Base-by-base conservation (phyloP, 2,113 vertebrate genomes). In the Brachyistius frenatus region DNA sequence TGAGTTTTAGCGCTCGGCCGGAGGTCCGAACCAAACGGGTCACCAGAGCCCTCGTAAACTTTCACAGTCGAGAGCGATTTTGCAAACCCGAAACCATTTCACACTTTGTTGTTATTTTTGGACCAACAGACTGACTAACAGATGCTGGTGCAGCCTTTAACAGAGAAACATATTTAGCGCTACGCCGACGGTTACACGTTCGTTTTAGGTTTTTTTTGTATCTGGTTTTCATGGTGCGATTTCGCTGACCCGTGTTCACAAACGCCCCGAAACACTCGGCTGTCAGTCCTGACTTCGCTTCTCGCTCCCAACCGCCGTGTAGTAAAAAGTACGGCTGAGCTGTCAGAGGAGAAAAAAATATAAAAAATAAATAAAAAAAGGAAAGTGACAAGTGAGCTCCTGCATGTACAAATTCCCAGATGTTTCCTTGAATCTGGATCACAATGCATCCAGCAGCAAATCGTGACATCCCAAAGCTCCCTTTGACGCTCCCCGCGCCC, bases 101-200 rank as follows among this genome's bases (percentile, higher is more conserved):
- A 80, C 86, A 85, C 81, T 9, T 74, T 76, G 67, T 68, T 66
- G 72, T 78, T 91, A 86, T 86, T 85, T 90, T 85, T 78, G 87
- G 86, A 33, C 4, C 0, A 82, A 54, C 69, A 64, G 79, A 62
- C 79, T 30, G 62, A 23, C 49, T 56, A 72, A 83, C 54, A 73
- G 66, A 68, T 41, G 23, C 7, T 65, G 53, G 3, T 2, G 32
- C 31, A 52, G 72, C 35, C 52, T 73, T 56, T 66, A 66, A 66
- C 61, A 49, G 10, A 65, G 65, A 77, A 66, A 55, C 69, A 64
- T 65, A 47, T 84, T 69, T 58, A 44, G 0, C 50, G 61, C 81
- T n/a, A 36, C 14, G 16, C 60, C 50, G 58, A 73, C 3, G 41
- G n/a, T 47, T n/a, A 8, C 2, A 32, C 31, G 33, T 8, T 31